Conservation (phyloP, 2,797 vertebrate genomes). For the Darevskia mixta region DNA sequence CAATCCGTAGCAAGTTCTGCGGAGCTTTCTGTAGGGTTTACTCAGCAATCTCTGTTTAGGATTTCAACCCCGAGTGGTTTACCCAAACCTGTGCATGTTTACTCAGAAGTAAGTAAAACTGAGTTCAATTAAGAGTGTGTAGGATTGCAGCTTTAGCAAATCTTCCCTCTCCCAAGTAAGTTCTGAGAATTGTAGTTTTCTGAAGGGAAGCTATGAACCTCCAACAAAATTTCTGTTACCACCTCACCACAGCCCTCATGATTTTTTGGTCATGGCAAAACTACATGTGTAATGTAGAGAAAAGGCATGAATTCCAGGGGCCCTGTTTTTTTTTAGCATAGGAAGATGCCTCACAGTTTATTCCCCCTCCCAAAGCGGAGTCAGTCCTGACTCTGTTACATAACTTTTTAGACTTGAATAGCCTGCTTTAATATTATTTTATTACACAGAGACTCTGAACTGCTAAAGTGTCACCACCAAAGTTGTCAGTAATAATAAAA, state of each 20-base stretch:
- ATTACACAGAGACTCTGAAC: neutral
- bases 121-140: neutral
- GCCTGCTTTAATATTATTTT: constrained; percentile 17
- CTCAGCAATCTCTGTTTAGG: no score
- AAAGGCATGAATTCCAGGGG: constrained; percentile 7
- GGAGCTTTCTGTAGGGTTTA: no score
- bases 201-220: neutral
- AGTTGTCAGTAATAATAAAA: constrained; percentile 34
- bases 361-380: no score
- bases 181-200: neutral
- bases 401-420: neutral
- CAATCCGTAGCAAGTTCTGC: no score
- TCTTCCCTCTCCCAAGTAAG: no score
- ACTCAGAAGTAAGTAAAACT: neutral
- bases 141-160: neutral
- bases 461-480: constrained; percentile 20
- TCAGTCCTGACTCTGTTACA: neutral
- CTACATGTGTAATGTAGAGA: neutral
- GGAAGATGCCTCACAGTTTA: constrained; percentile 1
- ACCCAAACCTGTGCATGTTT: neutral
- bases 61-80: no score
- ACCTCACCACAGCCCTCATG: neutral
- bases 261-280: neutral
- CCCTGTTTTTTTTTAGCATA: constrained; percentile 20
- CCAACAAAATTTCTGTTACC: neutral